Conservation (phyloP, 2,113 vertebrate genomes). For the Morone chrysops region DNA sequence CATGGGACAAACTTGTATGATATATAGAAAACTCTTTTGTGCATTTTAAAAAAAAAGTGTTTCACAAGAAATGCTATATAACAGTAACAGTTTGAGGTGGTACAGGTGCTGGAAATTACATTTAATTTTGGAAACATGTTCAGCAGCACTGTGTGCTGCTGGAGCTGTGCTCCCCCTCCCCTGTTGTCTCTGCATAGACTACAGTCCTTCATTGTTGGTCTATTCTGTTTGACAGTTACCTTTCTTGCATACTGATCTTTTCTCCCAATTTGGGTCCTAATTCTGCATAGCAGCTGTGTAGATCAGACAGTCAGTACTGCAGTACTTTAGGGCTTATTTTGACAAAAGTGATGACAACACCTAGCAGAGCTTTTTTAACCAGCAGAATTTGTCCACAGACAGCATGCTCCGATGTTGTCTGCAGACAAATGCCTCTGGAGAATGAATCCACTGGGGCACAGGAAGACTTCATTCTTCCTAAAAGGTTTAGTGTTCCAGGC, state of each 20-base stretch:
- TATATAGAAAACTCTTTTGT: background rate
- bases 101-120: background rate
- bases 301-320: background rate
- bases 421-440: slow-evolving; percentile 18
- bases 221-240: background rate
- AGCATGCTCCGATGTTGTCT: background rate
- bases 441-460: slow-evolving; percentile 4
- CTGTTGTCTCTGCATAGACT: background rate
- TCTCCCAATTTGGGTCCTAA: background rate
- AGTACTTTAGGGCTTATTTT: background rate
- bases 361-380: background rate
- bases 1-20: background rate
- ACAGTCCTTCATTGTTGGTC: background rate
- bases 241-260: background rate
- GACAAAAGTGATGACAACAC: background rate
- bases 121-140: background rate
- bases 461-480: background rate
- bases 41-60: background rate
- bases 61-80: background rate
- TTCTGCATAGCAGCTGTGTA: background rate
- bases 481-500: slow-evolving; percentile 17
- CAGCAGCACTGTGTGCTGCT: background rate
- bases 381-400: background rate
- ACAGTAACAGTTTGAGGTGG: background rate
- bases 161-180: background rate